Evolutionary conservation across 2,797 vertebrate species (phyloP).

Genomic region (Poecilia velifera): DNA sequence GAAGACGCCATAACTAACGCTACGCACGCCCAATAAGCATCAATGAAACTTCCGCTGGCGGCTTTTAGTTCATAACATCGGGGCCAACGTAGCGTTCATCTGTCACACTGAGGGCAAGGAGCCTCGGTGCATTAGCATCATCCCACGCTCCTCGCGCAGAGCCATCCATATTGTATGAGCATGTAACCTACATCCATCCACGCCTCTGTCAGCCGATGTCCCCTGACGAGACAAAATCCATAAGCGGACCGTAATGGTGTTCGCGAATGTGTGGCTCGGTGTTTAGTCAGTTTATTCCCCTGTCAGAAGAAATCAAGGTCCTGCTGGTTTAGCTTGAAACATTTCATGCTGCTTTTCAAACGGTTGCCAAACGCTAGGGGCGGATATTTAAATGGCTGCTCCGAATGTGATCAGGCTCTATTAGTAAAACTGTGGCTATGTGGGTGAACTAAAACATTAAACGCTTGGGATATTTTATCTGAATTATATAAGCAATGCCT

Average conservation of each 20-base stretch:
- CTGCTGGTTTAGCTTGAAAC: constrained; percentile 35
- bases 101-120: constrained; percentile 32
- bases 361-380: constrained; percentile 6
- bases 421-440: constrained; percentile 23
- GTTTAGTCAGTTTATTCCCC: constrained; percentile 45
- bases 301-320: constrained; percentile 50
- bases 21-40: constrained; percentile 5
- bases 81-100: constrained; percentile 30
- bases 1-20: constrained; percentile 25
- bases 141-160: constrained; percentile 44
- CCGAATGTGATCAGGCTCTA: constrained; percentile 19
- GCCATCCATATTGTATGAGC: constrained; percentile 64
- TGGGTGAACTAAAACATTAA: constrained; percentile 15
- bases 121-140: constrained; percentile 34
- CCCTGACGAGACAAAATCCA: constrained; percentile 41
- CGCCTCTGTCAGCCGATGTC: constrained; percentile 37
- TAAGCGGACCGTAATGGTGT: constrained; percentile 23
- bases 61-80: constrained; percentile 23
- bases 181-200: constrained; percentile 63
- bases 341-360: constrained; percentile 18
- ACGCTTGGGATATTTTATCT: constrained; percentile 16
- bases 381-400: constrained; percentile 20
- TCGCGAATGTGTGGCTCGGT: constrained; percentile 19
- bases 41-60: not conserved
- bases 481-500: constrained; percentile 21